Base-by-base conservation (phyloP, 1,140 invertebrate species). In the Teleopsis dalmanni region DNA sequence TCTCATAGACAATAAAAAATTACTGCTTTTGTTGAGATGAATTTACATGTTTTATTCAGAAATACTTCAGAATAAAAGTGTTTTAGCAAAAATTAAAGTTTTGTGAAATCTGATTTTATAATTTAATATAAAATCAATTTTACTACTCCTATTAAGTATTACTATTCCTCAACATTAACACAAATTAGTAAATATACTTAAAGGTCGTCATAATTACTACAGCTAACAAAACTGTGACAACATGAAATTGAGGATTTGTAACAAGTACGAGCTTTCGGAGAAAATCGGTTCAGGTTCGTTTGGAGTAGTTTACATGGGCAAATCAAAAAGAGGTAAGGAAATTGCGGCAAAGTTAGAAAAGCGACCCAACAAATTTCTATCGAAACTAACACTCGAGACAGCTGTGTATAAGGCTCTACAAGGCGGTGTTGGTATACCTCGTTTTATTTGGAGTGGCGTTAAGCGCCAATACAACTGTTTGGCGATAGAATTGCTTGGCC, bases 311-410 rank as follows among this genome's bases (percentile, higher is more conserved):
- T 98, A 98, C 77, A 76, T 97, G 72, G 93, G 94, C 67, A 97
- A 94, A 60, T 95, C 96, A 73, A 85, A 91, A 26, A 97, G 91
- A 51, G 91, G 88, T 58, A 94, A 98, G 74, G 95, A 99, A 78
- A 95, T 98, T 62, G 96, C 95, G 57, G 98, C 99, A 55, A 99
- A 99, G 78, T 76, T 99, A 77, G 96, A 99, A 92, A 98, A 94
- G 77, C 89, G 96, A 65, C 95, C 95, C 78, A 97, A 95, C 51
- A 91, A 95, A 71, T 95, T 98, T 80, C 95, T n/a, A n/a, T n/a
- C 95, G 46, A 95, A 99, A 73, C 78, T 99, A 48, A 94, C 98
- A 71, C 98, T 98, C 79, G 95, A 99, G 75, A 95, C 93, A 59
- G 96, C 95, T 79, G 95, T 98, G 73, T 99, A 98, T 78, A 91